Evolutionary conservation across 2,113 vertebrate species (phyloP).

Genomic region (Gyps fulvus): DNA sequence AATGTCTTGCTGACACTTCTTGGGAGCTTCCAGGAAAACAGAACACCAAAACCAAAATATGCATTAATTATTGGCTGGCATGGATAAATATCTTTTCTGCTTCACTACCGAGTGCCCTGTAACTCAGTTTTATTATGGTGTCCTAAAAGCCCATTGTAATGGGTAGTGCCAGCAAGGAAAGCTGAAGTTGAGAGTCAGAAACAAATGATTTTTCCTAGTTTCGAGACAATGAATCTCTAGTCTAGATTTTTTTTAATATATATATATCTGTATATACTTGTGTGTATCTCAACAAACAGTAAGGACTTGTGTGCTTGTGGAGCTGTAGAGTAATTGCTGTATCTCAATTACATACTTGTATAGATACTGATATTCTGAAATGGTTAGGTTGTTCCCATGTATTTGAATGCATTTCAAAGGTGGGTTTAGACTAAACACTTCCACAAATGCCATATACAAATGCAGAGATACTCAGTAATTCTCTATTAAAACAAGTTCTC

Average conservation of each 20-base stretch:
- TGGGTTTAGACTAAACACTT: background rate
- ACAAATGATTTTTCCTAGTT: background rate
- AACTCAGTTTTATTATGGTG: background rate
- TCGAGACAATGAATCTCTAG: background rate
- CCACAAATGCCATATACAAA: background rate
- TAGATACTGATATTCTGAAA: background rate
- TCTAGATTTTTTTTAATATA: background rate
- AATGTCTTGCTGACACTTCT: background rate
- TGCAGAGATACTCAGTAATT: background rate
- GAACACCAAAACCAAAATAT: background rate
- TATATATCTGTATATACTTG: background rate
- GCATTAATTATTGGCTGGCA: background rate
- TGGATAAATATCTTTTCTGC: background rate
- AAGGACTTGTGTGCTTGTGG: background rate
- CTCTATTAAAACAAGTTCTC: background rate
- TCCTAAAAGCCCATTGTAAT: background rate
- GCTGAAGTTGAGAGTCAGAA: background rate
- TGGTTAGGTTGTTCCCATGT: background rate
- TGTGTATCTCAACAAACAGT: background rate
- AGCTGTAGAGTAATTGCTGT: background rate
- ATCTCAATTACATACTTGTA: background rate
- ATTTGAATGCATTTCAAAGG: background rate
- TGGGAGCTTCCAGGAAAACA: background rate
- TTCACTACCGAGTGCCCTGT: background rate
- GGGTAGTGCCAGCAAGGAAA: background rate